Percentiles rank a stretch among this genome's conserved stretches.
Evolutionary conservation across 2,113 vertebrate genomes (phyloP).

Genomic region (Tursiops truncatus): DNA sequence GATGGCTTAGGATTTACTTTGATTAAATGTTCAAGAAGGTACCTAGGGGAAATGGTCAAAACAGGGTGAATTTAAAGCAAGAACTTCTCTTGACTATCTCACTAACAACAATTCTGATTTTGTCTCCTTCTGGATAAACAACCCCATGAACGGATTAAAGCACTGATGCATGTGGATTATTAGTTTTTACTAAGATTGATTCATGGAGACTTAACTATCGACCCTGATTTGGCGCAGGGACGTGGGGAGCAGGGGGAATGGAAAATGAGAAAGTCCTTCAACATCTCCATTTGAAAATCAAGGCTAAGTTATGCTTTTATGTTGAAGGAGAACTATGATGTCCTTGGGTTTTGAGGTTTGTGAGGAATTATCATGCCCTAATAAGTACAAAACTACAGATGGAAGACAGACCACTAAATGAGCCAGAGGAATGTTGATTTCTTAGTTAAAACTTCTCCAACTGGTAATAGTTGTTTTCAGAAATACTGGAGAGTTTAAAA

Average conservation of each 20-base stretch:
- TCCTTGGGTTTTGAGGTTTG: constrained; percentile 15
- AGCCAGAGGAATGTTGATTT: constrained; percentile 55
- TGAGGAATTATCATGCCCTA: constrained; percentile 21
- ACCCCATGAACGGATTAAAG: background rate
- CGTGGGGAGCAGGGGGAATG: background rate
- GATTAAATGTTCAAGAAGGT: background rate
- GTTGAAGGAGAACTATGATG: background rate
- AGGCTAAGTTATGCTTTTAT: background rate
- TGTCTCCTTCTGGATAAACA: background rate
- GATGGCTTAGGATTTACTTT: background rate
- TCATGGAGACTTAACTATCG: background rate
- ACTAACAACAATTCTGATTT: background rate
- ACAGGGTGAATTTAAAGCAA: background rate
- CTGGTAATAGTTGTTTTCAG: constrained; percentile 55
- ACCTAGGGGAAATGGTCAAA: background rate
- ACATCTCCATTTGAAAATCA: constrained; percentile 26
- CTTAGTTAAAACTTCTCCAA: constrained; percentile 53
- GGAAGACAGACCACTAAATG: constrained; percentile 30
- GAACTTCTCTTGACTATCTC: background rate
- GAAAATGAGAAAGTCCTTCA: background rate
- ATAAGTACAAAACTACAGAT: constrained; percentile 23
- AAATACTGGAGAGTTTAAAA: constrained; percentile 1
- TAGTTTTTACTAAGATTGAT: background rate
- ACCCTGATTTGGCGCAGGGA: background rate
- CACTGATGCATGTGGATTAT: background rate